Conservation (phyloP, 2,113 vertebrate species). For the Heliornis fulica region DNA sequence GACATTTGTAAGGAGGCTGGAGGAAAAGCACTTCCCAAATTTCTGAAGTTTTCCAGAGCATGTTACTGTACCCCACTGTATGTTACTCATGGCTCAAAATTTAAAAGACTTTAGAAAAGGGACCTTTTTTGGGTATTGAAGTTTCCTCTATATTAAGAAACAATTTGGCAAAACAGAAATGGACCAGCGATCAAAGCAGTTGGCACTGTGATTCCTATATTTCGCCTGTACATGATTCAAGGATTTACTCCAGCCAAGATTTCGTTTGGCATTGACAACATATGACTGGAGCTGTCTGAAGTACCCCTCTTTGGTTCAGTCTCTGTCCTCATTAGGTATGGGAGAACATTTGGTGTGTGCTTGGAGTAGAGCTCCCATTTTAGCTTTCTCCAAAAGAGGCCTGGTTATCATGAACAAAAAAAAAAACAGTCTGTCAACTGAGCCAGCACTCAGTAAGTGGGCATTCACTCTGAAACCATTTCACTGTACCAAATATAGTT, state of each 20-base stretch:
- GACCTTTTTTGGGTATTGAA: background rate
- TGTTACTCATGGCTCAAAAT: background rate
- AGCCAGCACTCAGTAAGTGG: background rate
- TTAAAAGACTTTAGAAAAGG: background rate
- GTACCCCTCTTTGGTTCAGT: background rate
- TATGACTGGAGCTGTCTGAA: background rate
- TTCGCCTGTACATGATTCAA: accelerated
- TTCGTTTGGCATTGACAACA: background rate
- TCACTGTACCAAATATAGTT: background rate
- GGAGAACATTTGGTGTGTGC: background rate
- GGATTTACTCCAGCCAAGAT: background rate
- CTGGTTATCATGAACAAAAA: background rate
- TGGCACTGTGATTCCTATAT: background rate
- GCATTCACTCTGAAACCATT: background rate
- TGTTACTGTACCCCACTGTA: background rate
- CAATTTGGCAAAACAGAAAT: background rate
- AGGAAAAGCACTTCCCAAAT: background rate
- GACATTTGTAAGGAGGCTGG: background rate
- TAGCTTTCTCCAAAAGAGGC: background rate
- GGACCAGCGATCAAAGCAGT: background rate
- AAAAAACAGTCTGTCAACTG: background rate
- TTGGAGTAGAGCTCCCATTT: background rate
- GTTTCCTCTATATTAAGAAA: background rate
- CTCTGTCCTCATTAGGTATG: background rate
- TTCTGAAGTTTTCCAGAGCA: background rate